Base-by-base conservation (phyloP, 2,888 invertebrate genomes). In the Sinohyriopsis cumingii region DNA sequence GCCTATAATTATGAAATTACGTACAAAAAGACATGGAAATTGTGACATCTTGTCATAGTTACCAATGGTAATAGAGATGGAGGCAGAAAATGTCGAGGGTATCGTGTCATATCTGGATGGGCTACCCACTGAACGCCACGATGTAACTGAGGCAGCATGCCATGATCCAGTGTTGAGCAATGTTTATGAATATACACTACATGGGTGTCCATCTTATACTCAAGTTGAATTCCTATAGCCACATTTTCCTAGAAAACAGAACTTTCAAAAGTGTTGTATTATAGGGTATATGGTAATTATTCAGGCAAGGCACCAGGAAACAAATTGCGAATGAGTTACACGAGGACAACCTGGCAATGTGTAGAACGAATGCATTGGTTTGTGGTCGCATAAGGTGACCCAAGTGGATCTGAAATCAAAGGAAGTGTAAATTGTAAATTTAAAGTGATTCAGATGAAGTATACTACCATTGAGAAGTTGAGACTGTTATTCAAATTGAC, bases 1-100 rank as follows among this genome's bases (percentile, higher is more conserved):
- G 86, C 80, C 6, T 90, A 89, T 70, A 75, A 84, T 62, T 88
- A 86, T 76, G 72, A 75, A 9, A 84, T 89, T 60, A 77, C 82
- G 60, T 88, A 83, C 68, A 64, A 79, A 18, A 70, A 73, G 20
- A 79, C 86, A 86, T 72, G 84, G 79, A 3, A 83, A 88, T 69
- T 87, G 85, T 18, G 87, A 89, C 73, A 80, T 76, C 20, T 74
- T 89, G 24, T 88, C 86, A 5, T 65, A 86, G 67, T 63, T 82
- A 24, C 78, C 84, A 25, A 19, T 73, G 22, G 54, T 57, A 60
- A 33, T 53, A 54, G 53, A 22, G 12, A 61, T 65, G 45, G 69
- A 71, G 54, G 53, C 62, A 12, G 54, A 64, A 9, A 62, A 55
- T 9, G 61, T 45, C 20, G 5, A 63, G 25, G 28, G 7, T 5